Conservation (phyloP, 2,888 invertebrate species). For the Globia sparganii region DNA sequence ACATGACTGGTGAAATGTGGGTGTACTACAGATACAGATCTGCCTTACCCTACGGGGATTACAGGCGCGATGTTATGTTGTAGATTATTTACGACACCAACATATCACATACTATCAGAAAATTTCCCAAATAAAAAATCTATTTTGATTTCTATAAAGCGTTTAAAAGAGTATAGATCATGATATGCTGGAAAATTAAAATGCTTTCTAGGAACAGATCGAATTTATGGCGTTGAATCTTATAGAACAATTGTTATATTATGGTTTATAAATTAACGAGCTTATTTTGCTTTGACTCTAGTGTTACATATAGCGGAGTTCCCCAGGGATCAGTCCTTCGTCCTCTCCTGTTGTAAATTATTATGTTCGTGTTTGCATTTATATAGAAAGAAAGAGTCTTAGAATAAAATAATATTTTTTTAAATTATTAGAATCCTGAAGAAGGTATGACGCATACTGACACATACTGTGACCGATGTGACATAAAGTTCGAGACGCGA, state of each 20-base stretch:
- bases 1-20: neutral
- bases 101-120: neutral
- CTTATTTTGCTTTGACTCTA: neutral
- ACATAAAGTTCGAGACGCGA: slow-evolving; percentile 77
- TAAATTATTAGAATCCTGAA: slow-evolving; percentile 37
- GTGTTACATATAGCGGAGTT: slow-evolving; percentile 1
- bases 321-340: slow-evolving; percentile 1
- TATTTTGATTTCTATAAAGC: neutral
- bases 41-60: neutral
- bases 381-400: neutral
- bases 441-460: slow-evolving; percentile 27
- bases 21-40: neutral
- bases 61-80: neutral
- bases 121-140: neutral
- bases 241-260: neutral
- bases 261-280: neutral
- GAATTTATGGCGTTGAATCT: neutral
- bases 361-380: neutral
- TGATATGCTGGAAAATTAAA: neutral
- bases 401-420: neutral
- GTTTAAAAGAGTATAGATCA: slow-evolving; percentile 24
- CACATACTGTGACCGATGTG: slow-evolving; percentile 68
- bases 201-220: neutral
- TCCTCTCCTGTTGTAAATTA: neutral
- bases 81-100: neutral